Evolutionary conservation across 2,888 invertebrate genomes (phyloP), one percentile per base, ranked within the genome.

Genomic region (Eulithis prunata): DNA sequence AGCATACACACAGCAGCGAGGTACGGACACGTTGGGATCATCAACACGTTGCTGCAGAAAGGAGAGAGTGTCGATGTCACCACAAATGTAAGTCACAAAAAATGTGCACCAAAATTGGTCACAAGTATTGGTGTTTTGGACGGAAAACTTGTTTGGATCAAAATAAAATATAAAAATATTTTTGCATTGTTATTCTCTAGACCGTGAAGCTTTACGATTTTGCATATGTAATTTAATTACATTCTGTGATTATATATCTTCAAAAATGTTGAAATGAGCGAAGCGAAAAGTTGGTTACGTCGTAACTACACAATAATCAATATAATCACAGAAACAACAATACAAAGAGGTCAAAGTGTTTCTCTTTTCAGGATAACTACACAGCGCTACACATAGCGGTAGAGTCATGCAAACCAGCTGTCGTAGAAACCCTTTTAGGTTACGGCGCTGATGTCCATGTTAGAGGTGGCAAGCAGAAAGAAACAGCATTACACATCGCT

Each of bases 381-480:
- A 99, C 99, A 45, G 99, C 99, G 0, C 94, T 99, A 0, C 99
- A 99, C 84, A 97, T 99, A 80, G 99, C 99, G 4, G 99, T 99
- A 2, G 98, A 98, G 88, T 97, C 97, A 0, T 97, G 97, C 68
- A 98, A 98, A 80, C 98, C 99, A 1, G 96, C 97, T 7, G 98
- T 99, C 2, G 99, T 99, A 32, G 99, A 99, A 90, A 98, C 98
- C 0, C 93, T 99, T 62, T 92, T 99, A 4, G 99, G 99, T 0
- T 98, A 97, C 83, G 99, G 99, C 21, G 99, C 99, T 2, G 98
- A 99, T 84, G 99, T 99, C 2, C 99, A 99, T 88, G 97, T 99
- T 32, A 95, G 98, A 82, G 98, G 98, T 41, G 98, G 98, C 0
- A 96, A 95, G 80, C 94, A 97, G 70, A 95, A 96, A 53, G 99